Conservation (phyloP, 2,888 invertebrate genomes). For the Scaeva pyrastri region DNA sequence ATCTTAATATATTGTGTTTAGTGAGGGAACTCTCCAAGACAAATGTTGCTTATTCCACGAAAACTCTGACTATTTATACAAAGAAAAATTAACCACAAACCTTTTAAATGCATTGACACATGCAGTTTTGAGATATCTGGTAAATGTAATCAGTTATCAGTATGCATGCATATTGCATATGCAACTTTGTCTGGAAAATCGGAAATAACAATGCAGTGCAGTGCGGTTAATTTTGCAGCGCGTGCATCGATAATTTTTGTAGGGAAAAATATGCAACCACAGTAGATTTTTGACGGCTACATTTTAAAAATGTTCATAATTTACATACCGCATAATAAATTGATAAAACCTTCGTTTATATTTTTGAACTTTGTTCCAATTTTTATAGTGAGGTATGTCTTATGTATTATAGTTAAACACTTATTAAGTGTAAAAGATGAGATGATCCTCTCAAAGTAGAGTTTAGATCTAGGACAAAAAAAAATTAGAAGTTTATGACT, state of each 20-base stretch:
- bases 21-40: slow-evolving; percentile 18
- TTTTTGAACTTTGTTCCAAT: slow-evolving; percentile 19
- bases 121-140: not conserved
- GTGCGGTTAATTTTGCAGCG: slow-evolving; percentile 1
- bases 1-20: slow-evolving; percentile 9
- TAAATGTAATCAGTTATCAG: too few relatives aligned
- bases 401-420: too few relatives aligned
- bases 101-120: not conserved
- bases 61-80: slow-evolving; percentile 46
- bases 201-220: not conserved
- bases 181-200: not conserved
- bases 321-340: not conserved
- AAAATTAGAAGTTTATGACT: too few relatives aligned
- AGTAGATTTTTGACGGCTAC: not conserved
- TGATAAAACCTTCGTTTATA: not conserved
- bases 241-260: slow-evolving; percentile 13
- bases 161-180: not conserved
- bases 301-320: not conserved
- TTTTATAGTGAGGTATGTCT: not conserved
- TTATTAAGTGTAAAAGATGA: too few relatives aligned
- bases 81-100: slow-evolving; percentile 18
- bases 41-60: slow-evolving; percentile 12
- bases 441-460: too few relatives aligned
- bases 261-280: not conserved
- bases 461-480: too few relatives aligned